A percentile compares a stretch with the other conserved stretches of the same genome.
Evolutionary conservation across 2,113 vertebrate species (phyloP).

Genomic region (Macheiramphus alcinus): DNA sequence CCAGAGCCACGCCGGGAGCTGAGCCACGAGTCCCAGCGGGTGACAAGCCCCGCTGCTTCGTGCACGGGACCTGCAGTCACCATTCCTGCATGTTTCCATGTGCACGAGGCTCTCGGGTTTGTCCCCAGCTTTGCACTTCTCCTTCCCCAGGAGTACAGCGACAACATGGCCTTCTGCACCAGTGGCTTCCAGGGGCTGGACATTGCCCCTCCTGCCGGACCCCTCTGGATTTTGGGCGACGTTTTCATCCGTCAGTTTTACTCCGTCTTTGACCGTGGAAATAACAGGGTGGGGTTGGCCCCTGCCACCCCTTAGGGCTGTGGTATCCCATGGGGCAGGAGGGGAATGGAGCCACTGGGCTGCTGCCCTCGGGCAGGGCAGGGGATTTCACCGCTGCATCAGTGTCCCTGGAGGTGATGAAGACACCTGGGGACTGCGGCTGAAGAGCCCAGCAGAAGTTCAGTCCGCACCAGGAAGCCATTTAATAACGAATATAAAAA

Average conservation of each 20-base stretch:
- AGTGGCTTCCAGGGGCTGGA: conserved; percentile 73
- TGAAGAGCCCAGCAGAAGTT: background rate
- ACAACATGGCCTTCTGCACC: conserved; percentile 44
- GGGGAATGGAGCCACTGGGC: fast-evolving
- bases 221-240: conserved; percentile 77
- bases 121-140: background rate
- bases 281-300: conserved; percentile 76
- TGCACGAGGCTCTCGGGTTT: fast-evolving
- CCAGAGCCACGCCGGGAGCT: fast-evolving
- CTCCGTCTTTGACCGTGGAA: conserved; percentile 75
- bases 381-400: background rate
- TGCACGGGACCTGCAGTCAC: background rate
- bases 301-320: conserved; percentile 21
- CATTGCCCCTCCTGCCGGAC: conserved; percentile 61
- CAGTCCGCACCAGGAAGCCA: fast-evolving
- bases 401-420: background rate
- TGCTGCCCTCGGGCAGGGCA: background rate
- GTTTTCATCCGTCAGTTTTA: conserved; percentile 79
- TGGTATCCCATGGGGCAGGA: background rate
- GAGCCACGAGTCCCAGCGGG: fast-evolving
- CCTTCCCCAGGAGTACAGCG: conserved; percentile 6
- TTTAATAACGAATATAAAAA: background rate
- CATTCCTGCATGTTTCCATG: fast-evolving
- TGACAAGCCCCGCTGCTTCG: background rate
- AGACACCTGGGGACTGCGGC: background rate